A percentile compares a stretch with the other conserved stretches of the same genome.
phyloP scores from a whole-genome alignment of 35 echinoderm and acorn worm species.

The Heliocidaris tuberculata region DNA sequence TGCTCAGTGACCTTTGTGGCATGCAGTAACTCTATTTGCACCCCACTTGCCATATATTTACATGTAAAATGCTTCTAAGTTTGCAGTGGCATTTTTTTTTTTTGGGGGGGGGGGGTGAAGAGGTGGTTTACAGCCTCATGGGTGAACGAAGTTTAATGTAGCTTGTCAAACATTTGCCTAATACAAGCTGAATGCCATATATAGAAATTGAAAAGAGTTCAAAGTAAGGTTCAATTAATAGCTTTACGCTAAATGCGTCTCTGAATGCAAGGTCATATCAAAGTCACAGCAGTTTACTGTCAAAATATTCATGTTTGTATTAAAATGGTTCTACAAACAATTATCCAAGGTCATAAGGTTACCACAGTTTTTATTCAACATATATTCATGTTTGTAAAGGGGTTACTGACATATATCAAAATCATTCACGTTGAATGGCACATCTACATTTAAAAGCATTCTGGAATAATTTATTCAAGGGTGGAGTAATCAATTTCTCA shows the following conservation, averaged over 20 bases:
- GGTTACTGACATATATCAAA: slow-evolving; percentile 5
- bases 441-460: background rate
- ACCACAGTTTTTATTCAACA: background rate
- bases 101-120: too few species aligned
- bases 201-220: background rate
- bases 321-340: too few species aligned
- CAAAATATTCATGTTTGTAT: background rate
- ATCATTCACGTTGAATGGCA: background rate
- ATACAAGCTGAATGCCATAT: background rate
- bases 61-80: too few species aligned
- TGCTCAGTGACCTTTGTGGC: too few species aligned
- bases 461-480: too few species aligned
- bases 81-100: too few species aligned
- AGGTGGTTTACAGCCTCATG: too few species aligned
- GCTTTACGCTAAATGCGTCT: background rate
- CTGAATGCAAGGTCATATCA: background rate
- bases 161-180: too few species aligned
- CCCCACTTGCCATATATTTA: too few species aligned
- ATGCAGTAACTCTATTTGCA: too few species aligned
- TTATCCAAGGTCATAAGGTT: background rate
- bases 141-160: too few species aligned
- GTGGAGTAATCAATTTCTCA: too few species aligned
- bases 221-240: background rate
- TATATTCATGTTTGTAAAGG: background rate
- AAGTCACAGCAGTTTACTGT: background rate